Percentiles rank a stretch among this genome's conserved stretches.
Conservation (phyloP, 2,797 vertebrate species). For the Uromys caudimaculatus region DNA sequence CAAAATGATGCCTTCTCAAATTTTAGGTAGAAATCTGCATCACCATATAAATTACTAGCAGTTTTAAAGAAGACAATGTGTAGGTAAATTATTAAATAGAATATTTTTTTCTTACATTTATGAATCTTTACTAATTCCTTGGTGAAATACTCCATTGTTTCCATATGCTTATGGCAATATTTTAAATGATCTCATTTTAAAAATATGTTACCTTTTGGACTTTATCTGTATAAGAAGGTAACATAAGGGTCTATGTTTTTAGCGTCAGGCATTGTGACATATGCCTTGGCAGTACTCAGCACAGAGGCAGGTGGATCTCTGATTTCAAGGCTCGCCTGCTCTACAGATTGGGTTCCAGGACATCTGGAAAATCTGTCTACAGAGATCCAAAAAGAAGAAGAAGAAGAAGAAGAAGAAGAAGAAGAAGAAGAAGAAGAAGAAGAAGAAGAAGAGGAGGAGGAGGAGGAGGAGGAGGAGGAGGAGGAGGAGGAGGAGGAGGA, state of each 20-base stretch:
- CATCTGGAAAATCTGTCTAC: neutral
- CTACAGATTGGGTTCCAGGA: neutral
- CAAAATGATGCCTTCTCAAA: constrained; percentile 11
- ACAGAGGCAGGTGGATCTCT: neutral
- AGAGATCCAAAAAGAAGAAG: neutral
- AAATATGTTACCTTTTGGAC: neutral
- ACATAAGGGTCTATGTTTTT: neutral
- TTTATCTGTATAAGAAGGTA: neutral
- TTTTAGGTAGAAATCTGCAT: neutral
- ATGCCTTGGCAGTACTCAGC: neutral
- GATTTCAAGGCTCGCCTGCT: neutral
- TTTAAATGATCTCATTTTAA: neutral
- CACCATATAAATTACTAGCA: neutral
- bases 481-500: too few relatives aligned
- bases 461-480: too few relatives aligned
- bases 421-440: too few relatives aligned
- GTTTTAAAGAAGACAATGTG: neutral
- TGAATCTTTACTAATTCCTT: neutral
- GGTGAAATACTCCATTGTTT: constrained; percentile 9
- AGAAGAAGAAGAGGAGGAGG: too few relatives aligned
- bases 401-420: neutral
- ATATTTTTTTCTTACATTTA: neutral
- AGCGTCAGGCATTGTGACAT: neutral
- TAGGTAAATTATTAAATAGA: neutral
- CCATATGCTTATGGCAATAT: neutral